Evolutionary conservation across 2,797 vertebrate genomes (phyloP).

Genomic region (Phalloptychus januarius): DNA sequence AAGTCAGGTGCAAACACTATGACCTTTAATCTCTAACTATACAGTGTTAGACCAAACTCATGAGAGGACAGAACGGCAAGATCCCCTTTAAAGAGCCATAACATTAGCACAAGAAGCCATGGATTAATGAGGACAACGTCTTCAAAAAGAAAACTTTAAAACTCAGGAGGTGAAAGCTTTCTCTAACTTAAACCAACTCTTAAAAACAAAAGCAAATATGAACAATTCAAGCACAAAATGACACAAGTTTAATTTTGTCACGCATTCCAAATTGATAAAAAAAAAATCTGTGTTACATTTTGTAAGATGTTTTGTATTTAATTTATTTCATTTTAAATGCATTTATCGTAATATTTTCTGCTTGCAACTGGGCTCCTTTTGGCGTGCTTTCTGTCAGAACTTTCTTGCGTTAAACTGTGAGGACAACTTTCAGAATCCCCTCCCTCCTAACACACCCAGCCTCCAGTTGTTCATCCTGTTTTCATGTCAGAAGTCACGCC

Average conservation of each 20-base stretch:
- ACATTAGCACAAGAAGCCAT: not conserved
- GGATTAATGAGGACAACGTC: not conserved
- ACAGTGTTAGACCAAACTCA: constrained; percentile 34
- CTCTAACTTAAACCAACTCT: not conserved
- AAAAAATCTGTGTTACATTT: not conserved
- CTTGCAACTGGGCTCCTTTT: constrained; percentile 15
- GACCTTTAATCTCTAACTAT: constrained; percentile 15
- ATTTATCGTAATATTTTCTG: not conserved
- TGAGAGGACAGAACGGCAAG: constrained; percentile 4
- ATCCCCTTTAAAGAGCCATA: constrained; percentile 7
- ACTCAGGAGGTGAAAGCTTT: not conserved
- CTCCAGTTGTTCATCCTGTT: constrained; percentile 27
- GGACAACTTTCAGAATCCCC: constrained; percentile 14
- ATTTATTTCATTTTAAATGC: not conserved
- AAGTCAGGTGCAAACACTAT: constrained; percentile 19
- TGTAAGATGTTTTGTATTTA: not conserved
- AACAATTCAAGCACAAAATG: not conserved
- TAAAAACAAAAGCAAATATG: not conserved
- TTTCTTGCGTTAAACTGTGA: constrained; percentile 25
- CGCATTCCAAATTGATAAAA: not conserved
- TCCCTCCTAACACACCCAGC: not conserved
- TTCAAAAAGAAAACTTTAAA: not conserved
- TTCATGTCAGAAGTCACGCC: constrained; percentile 53
- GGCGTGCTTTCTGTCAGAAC: constrained; percentile 6
- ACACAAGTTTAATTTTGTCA: not conserved